Base-by-base conservation (phyloP, 2,888 invertebrate genomes). In the Polydrusus tereticollis region DNA sequence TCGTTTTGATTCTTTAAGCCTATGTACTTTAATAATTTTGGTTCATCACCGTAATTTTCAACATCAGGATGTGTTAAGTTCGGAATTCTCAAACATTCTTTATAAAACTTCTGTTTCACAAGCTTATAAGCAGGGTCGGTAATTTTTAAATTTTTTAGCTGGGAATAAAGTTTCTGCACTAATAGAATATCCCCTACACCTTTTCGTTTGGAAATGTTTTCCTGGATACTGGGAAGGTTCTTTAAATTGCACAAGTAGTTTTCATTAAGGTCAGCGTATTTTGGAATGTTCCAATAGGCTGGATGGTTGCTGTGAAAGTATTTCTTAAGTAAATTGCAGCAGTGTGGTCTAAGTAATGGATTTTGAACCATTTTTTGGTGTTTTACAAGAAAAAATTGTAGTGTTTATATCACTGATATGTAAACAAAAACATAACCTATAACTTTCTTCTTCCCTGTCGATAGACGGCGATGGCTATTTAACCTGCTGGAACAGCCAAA, bases 41-140 rank as follows among this genome's bases (percentile, higher is more conserved):
- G 90, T 52, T 90, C 86, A n/a, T 89, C 86, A 2, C 87, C 87
- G 82, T 91, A 91, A 1, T 85, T 75, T 41, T 85, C 79, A 0
- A 93, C 87, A 7, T 85, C 83, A 1, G 93, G 92, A 83, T 95
- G 93, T 4, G 94, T 93, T 78, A 82, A 86, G 83, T 96, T 96
- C 0, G 96, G 95, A 75, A 96, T 88, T 83, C 87, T 89, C 62
- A 86, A 83, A n/a, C 93, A 84, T 84, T 93, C 92, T 52, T 83
- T 81, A 4, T 86, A 82, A 14, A 93, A 84, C 69, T 87, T 80
- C 18, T 86, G 78, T 65, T 76, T 75, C n/a, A 82, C 50, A 14
- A 63, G 26, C 23, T 77, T 73, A 73, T 80, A 81, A 21, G 77
- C 60, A 8, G 69, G 55, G 63, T 80, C 77, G 21, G 80, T 69